Conservation (phyloP, 2,113 vertebrate species). For the Paradisaea rubra region DNA sequence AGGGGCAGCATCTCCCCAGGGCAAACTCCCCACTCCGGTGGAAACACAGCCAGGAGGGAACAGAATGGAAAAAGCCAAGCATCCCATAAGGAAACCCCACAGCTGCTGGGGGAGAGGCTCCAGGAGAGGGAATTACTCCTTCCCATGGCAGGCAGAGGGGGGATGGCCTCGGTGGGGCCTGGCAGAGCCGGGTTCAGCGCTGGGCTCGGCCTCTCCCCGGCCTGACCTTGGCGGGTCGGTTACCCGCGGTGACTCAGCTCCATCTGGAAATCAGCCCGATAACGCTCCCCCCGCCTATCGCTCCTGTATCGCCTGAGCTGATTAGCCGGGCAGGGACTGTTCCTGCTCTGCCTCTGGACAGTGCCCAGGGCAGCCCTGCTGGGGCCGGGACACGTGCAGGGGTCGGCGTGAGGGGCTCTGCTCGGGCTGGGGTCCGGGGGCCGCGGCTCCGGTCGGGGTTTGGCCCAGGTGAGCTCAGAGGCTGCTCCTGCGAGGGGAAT, state of each 20-base stretch:
- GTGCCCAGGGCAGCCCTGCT: neutral
- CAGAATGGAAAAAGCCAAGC: accelerated
- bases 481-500: neutral
- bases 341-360: neutral
- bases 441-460: accelerated
- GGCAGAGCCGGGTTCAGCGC: neutral
- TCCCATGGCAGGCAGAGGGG: accelerated
- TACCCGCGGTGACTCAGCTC: slow-evolving; percentile 34
- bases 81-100: neutral
- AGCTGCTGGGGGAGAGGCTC: neutral
- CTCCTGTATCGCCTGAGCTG: neutral
- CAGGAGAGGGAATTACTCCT: neutral
- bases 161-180: neutral
- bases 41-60: neutral
- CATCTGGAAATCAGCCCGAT: neutral
- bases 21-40: accelerated
- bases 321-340: neutral
- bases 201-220: neutral
- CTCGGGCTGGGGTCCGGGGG: neutral
- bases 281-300: neutral
- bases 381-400: neutral
- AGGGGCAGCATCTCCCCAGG: neutral
- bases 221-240: slow-evolving; percentile 15
- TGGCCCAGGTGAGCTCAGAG: neutral
- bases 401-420: neutral